Evolutionary conservation across 2,113 vertebrate genomes (phyloP), one percentile per base, ranked within the genome.

Genomic region (Misgurnus mizolepis): DNA sequence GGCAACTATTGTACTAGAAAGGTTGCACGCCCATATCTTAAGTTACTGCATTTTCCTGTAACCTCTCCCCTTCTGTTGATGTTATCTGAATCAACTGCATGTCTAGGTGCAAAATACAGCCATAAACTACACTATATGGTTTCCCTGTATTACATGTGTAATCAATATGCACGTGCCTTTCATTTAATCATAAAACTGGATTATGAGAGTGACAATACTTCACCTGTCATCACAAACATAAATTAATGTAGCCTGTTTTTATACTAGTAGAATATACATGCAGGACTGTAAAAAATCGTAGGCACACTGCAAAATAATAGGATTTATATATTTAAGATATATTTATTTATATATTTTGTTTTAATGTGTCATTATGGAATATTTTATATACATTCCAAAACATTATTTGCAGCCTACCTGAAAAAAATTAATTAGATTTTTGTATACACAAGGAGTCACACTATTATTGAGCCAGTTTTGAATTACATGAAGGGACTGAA

Each of bases 121-220:
- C 27, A 72, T 58, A 62, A 27, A 43, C 18, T 49, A 47, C 18
- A 11, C 5, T 17, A 3, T 41, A 34, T 73, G 58, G 17, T 58
- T 43, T 17, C 58, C 15, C 43, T 56, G 34, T 14, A 34, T 22
- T 71, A n/a, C 7, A 56, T 6, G 15, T 11, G 53, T 34, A 64
- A 45, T 72, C 70, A 34, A 47, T 79, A 73, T 64, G 55, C 34
- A 65, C 45, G 6, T 67, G 66, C 50, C 12, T 14, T 72, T 47
- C 72, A 81, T 14, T 67, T 77, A 74, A 74, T 83, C 69, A 62
- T 78, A 73, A 18, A 55, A 27, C 18, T 66, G 27, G 67, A 50
- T 70, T 49, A 71, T 69, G 17, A 65, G 17, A 1, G 58, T 39
- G 39, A 22, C 6, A 45, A 8, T 22, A 56, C 6, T 58, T 7